A percentile compares a stretch with the other conserved stretches of the same genome.
Evolutionary conservation across 2,888 invertebrate species (phyloP).

Genomic region (Sinopyrophorus schimmeli): DNA sequence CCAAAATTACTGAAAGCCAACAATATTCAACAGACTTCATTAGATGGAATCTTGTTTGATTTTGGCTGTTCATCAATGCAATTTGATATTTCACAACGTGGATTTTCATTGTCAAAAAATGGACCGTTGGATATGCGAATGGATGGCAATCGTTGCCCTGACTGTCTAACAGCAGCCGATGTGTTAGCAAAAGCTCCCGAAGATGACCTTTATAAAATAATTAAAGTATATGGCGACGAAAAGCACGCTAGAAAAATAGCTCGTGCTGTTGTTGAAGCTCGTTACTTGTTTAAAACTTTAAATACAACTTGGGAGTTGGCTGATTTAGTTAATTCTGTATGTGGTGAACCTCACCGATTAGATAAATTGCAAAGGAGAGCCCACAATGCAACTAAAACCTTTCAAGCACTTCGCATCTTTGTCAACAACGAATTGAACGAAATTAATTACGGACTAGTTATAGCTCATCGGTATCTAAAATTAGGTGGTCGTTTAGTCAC

Average conservation of each 20-base stretch:
- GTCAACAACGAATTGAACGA: slow-evolving; percentile 97
- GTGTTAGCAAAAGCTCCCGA: slow-evolving; percentile 81
- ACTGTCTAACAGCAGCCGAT: slow-evolving; percentile 83
- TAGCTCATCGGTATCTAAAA: slow-evolving; percentile 78
- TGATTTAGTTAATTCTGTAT: slow-evolving; percentile 58
- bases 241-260: slow-evolving; percentile 85
- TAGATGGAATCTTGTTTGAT: slow-evolving; percentile 91
- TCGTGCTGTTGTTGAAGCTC: slow-evolving; percentile 80
- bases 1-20: slow-evolving; percentile 65
- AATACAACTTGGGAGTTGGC: slow-evolving; percentile 83
- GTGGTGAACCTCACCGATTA: slow-evolving; percentile 55
- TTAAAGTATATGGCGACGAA: slow-evolving; percentile 93
- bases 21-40: slow-evolving; percentile 64
- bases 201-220: slow-evolving; percentile 75
- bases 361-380: slow-evolving; percentile 77
- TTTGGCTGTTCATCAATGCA: slow-evolving; percentile 97
- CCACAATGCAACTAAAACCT: slow-evolving; percentile 89
- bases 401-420: slow-evolving; percentile 92
- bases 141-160: slow-evolving; percentile 74
- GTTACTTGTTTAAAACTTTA: slow-evolving; percentile 64
- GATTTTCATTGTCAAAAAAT: slow-evolving; percentile 83
- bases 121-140: slow-evolving; percentile 96
- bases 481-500: slow-evolving; percentile 77
- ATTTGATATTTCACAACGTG: slow-evolving; percentile 77
- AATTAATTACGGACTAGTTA: slow-evolving; percentile 82